Base-by-base conservation (phyloP, 2,888 invertebrate species). In the Cactoblastis cactorum region DNA sequence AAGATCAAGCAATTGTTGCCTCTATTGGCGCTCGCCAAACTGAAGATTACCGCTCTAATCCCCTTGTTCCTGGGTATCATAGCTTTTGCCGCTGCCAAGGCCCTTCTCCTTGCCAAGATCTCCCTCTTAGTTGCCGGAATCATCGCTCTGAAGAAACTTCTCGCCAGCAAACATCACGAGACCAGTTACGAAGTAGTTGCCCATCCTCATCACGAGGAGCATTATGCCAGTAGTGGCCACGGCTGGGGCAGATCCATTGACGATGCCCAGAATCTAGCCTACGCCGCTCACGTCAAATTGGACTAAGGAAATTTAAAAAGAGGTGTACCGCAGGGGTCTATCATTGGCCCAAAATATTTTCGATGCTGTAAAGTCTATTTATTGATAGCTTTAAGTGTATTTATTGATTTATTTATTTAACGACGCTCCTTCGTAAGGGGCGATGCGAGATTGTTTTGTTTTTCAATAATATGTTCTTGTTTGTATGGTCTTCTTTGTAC, bases 71-170 rank as follows among this genome's bases (percentile, higher is more conserved):
- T 96, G 51, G 96, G 76, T 45, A 86, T 89, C 71, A 92, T 96
- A 62, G 96, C 95, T 18, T 90, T 96, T 51, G 91, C 95, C 47
- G 95, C 96, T n/a, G 94, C 96, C 85, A 96, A 96, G 87, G 96
- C 96, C 35, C 91, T 96, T 53, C 87, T 96, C 56, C 92, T 96
- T 63, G 95, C 95, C 74, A 96, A 96, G 91, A 91, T 96, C 65
- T 93, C 96, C 0, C 91, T 96, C 34, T 91, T 95, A 41, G 92
- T 96, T 58, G 93, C 95, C 55, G 93, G 93, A 67, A 92, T 96
- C 67, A 93, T 96, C 68, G 91, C 89, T 15, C 65, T 90, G 69
- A 90, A 90, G 80, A 96, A 96, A 71, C 91, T 96, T 19, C 79
- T 96, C 55, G 94, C 93, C 47, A 91, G 92, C 70, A 94, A 95